These are phyloP conservation scores for Marcusenius ussheri DNA, from an alignment of 2,113 vertebrate species.

Conservation along the genomic window DNA sequence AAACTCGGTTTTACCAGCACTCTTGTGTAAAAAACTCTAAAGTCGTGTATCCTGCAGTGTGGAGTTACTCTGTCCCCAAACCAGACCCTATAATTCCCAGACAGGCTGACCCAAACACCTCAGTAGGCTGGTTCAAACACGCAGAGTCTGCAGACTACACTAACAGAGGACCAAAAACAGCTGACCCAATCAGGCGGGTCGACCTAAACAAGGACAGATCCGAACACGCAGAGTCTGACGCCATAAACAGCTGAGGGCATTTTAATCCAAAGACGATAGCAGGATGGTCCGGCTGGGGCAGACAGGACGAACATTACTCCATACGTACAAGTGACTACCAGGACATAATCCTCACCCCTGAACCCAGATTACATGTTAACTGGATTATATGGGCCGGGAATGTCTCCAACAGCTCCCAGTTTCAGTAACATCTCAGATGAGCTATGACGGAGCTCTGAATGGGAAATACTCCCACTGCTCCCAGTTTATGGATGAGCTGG, in stretches of 20 bases:
- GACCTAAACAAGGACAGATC: background rate
- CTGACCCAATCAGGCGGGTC: background rate
- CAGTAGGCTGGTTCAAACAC: background rate
- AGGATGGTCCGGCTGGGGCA: background rate
- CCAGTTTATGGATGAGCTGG: background rate
- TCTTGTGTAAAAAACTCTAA: background rate
- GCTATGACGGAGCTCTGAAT: background rate
- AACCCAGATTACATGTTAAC: conserved; percentile 38
- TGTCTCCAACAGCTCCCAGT: background rate
- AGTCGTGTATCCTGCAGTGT: background rate
- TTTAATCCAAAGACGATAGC: background rate
- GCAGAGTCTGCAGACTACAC: background rate
- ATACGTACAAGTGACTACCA: conserved; percentile 15
- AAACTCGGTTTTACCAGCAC: background rate
- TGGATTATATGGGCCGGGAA: conserved; percentile 32
- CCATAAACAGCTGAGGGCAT: background rate
- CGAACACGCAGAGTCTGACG: background rate
- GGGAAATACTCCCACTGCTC: background rate
- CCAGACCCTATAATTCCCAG: background rate
- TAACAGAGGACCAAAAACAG: background rate
- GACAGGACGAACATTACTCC: conserved; percentile 16
- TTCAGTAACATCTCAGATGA: background rate
- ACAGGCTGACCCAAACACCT: background rate
- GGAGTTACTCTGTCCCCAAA: background rate
- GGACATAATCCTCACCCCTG: conserved; percentile 28